Conservation (phyloP, 53 echinoderm and acorn worm genomes). For the Mesocentrotus franciscanus region DNA sequence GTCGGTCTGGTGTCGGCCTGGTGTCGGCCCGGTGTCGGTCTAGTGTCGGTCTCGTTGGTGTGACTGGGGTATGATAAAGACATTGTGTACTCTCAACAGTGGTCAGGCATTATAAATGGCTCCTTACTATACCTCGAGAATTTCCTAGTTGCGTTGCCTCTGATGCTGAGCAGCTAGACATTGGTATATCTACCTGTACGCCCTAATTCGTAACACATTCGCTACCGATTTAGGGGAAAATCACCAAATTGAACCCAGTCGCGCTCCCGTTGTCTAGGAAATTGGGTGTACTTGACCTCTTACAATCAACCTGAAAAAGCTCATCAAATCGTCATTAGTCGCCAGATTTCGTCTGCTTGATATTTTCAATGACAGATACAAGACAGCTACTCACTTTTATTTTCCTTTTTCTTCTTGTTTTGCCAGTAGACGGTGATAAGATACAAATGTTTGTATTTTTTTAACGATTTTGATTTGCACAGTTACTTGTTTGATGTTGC, state of each 20-base stretch:
- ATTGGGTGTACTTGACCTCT: conserved; percentile 63
- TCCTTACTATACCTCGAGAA: neutral
- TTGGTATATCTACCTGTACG: neutral
- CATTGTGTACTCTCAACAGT: neutral
- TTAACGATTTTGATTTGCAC: neutral
- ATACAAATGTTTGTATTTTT: neutral
- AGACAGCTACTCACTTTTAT: neutral
- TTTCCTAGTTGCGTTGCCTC: neutral
- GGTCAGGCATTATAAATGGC: neutral
- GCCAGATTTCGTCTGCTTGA: conserved; percentile 53
- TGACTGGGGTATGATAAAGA: no score
- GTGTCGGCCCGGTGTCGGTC: no score
- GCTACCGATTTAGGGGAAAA: conserved; percentile 54
- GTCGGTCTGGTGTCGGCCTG: no score
- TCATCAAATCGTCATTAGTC: conserved; percentile 65
- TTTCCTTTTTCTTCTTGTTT: neutral
- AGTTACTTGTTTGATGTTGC: neutral
- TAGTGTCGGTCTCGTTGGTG: no score
- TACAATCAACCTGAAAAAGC: conserved; percentile 64
- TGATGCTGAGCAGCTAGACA: neutral
- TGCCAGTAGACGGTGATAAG: neutral
- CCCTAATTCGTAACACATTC: conserved; percentile 60
- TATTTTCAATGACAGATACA: conserved; percentile 42
- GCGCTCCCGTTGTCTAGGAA: conserved; percentile 52
- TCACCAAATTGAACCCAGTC: conserved; percentile 64